phyloP scores from a whole-genome alignment of 2,113 vertebrate genomes.

The Psilopogon haemacephalus region DNA sequence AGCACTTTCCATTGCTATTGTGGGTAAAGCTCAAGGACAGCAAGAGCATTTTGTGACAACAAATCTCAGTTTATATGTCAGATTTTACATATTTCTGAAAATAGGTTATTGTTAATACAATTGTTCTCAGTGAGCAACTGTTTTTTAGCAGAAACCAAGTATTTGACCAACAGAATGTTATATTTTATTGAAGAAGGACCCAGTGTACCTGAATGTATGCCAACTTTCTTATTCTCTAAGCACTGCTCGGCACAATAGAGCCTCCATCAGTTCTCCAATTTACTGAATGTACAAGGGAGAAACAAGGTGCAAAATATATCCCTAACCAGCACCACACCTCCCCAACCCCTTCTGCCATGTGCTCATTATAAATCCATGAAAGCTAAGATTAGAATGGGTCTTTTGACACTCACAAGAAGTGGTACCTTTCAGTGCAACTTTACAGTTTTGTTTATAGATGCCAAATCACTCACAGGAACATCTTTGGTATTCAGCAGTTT shows the following conservation, averaged over 20 bases:
- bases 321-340: neutral
- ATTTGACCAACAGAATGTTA: neutral
- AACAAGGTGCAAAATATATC: neutral
- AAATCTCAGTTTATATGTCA: neutral
- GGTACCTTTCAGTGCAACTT: neutral
- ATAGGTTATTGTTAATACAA: neutral
- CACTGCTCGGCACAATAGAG: neutral
- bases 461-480: neutral
- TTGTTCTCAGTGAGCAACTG: neutral
- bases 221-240: neutral
- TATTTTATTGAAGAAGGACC: neutral
- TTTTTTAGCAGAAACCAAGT: neutral
- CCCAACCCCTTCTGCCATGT: rapidly evolving
- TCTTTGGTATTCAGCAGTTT: neutral
- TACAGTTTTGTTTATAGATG: neutral
- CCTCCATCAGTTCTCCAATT: neutral
- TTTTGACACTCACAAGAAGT: neutral
- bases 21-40: neutral
- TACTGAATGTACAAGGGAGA: neutral
- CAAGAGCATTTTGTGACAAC: neutral
- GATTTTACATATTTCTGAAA: neutral
- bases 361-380: neutral
- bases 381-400: neutral
- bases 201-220: neutral
- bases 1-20: neutral